phyloP scores from a whole-genome alignment of 2,113 vertebrate species.

The Camarhynchus parvulus region DNA sequence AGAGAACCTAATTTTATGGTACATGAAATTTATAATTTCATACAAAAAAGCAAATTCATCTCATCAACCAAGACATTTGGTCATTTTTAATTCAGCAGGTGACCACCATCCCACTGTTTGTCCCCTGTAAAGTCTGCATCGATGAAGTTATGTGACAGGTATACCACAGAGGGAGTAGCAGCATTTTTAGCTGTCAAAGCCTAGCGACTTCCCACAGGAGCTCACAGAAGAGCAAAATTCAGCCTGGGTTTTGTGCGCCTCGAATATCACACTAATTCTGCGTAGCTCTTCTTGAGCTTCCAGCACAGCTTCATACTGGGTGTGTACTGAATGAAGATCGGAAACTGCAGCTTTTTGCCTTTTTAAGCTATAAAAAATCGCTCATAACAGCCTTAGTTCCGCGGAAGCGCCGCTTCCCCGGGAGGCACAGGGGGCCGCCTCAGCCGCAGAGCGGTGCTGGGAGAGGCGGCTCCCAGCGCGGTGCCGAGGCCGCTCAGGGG shows the following conservation, averaged over 20 bases:
- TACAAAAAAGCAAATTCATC: background rate
- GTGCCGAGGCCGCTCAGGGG: background rate
- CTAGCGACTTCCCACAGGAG: background rate
- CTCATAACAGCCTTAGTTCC: accelerated
- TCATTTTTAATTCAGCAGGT: background rate
- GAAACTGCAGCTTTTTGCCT: background rate
- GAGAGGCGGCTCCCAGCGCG: background rate
- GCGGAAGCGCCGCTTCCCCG: accelerated
- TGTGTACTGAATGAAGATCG: accelerated
- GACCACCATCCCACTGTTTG: background rate
- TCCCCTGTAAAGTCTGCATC: no score
- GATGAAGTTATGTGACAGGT: accelerated
- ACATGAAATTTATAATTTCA: background rate
- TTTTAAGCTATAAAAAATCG: accelerated
- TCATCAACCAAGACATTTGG: background rate
- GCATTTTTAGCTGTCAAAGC: background rate
- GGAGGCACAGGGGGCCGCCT: accelerated
- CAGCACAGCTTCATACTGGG: accelerated
- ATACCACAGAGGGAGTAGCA: accelerated
- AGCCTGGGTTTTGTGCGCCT: background rate
- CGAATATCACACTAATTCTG: background rate
- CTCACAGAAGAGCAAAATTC: background rate
- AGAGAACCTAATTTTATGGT: background rate
- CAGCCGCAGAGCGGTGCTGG: no score
- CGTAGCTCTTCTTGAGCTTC: background rate